phyloP scores from a whole-genome alignment of 2,888 invertebrate species.

The Crematogaster levior region DNA sequence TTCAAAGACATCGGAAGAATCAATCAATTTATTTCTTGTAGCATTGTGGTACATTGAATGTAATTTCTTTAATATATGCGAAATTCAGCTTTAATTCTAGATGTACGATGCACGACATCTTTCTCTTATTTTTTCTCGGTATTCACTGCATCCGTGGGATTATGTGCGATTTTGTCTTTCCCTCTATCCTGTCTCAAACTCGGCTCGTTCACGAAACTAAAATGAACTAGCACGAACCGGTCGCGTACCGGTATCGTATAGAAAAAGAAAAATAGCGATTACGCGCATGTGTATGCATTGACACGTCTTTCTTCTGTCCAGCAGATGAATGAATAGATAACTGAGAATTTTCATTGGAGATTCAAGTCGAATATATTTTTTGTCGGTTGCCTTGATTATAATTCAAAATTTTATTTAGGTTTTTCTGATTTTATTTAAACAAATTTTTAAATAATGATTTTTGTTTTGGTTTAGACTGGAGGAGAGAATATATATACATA shows the following conservation, averaged over 20 bases:
- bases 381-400: neutral
- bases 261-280: slow-evolving; percentile 29
- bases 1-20: neutral
- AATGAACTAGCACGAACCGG: slow-evolving; percentile 62
- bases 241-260: slow-evolving; percentile 42
- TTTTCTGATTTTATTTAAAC: neutral
- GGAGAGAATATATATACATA: no score
- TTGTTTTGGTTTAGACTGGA: neutral
- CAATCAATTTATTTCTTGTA: neutral
- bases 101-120: neutral
- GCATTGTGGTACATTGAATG: neutral
- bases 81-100: neutral
- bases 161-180: slow-evolving; percentile 35
- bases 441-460: neutral
- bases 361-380: neutral
- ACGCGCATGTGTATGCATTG: slow-evolving; percentile 11
- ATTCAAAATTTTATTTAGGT: neutral
- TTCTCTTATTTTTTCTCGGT: neutral
- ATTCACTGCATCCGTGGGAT: neutral
- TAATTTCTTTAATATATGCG: neutral
- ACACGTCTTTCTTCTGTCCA: neutral
- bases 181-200: slow-evolving; percentile 9
- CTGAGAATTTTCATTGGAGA: neutral
- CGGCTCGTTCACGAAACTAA: slow-evolving; percentile 38
- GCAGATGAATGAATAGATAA: neutral